A percentile compares a stretch with the other conserved stretches of the same genome.
Conservation (phyloP, 2,797 vertebrate genomes). For the Emys orbicularis region DNA sequence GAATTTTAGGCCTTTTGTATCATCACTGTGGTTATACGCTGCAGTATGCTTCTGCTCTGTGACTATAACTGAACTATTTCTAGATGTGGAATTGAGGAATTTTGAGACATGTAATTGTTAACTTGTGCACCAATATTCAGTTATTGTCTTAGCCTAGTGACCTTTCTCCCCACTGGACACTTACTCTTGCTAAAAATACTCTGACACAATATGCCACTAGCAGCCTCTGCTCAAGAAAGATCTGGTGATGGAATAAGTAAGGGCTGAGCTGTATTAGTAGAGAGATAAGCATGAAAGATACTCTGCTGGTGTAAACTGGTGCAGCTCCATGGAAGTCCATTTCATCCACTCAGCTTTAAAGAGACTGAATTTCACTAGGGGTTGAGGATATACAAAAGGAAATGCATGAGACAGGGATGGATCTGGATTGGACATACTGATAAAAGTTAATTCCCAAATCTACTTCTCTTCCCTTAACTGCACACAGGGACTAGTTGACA, state of each 20-base stretch:
- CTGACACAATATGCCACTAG: background rate
- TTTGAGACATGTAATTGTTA: background rate
- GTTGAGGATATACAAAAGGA: background rate
- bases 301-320: background rate
- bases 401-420: background rate
- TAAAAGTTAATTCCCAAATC: background rate
- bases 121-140: background rate
- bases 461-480: background rate
- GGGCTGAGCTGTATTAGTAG: background rate
- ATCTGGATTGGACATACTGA: background rate
- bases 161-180: background rate
- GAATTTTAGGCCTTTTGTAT: background rate
- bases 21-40: background rate
- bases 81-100: background rate
- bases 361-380: background rate
- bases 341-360: background rate
- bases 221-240: conserved; percentile 21
- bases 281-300: background rate
- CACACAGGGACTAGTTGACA: background rate
- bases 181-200: background rate
- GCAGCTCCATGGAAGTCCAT: background rate
- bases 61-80: background rate
- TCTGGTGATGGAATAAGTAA: background rate
- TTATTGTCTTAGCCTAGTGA: background rate
- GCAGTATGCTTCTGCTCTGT: background rate